phyloP scores from a whole-genome alignment of 2,797 vertebrate genomes.

The Myioborus miniatus region DNA sequence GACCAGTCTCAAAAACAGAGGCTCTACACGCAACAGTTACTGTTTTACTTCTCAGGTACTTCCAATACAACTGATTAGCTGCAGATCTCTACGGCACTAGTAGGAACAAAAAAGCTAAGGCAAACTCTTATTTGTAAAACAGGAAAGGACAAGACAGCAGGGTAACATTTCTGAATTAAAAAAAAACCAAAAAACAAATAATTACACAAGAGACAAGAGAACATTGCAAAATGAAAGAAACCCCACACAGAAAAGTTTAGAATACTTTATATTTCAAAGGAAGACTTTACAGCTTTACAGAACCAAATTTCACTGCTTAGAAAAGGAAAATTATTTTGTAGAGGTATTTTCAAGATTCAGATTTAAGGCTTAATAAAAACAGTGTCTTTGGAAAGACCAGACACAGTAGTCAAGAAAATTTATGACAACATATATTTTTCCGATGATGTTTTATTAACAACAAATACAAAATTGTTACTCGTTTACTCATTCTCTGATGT shows the following conservation, averaged over 20 bases:
- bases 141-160: not conserved
- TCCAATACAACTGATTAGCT: not conserved
- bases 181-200: not conserved
- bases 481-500: constrained; percentile 55
- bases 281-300: not conserved
- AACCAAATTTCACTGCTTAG: not conserved
- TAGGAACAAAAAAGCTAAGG: not conserved
- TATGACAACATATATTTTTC: constrained; percentile 14
- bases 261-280: not conserved
- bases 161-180: not conserved
- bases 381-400: not conserved
- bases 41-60: not conserved
- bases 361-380: constrained; percentile 13
- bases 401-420: constrained; percentile 15
- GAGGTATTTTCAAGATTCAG: not conserved
- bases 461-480: constrained; percentile 57
- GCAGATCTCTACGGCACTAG: not conserved
- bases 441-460: constrained; percentile 75
- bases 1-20: not conserved
- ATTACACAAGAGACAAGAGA: not conserved
- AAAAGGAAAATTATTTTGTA: not conserved
- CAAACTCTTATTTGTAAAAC: not conserved
- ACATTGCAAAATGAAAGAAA: not conserved
- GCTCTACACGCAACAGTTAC: not conserved
- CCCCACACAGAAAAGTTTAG: not conserved